Conservation (phyloP, 2,797 vertebrate genomes). For the Chromobotia macracanthus region DNA sequence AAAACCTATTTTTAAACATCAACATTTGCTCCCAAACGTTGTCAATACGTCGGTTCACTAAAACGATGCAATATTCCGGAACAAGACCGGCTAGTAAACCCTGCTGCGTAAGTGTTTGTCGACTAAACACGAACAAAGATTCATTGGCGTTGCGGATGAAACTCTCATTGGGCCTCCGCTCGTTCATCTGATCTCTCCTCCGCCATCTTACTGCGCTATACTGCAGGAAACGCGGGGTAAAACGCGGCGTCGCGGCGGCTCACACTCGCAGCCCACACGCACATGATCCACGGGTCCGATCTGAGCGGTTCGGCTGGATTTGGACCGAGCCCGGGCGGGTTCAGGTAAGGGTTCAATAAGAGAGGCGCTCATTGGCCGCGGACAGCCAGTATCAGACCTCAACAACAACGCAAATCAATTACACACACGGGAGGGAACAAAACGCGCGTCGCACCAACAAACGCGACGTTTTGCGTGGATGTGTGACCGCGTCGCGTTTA, state of each 20-base stretch:
- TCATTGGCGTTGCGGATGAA: neutral
- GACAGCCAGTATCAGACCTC: constrained; percentile 78
- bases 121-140: neutral
- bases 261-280: neutral
- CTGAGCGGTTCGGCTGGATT: constrained; percentile 52
- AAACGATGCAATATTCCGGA: neutral
- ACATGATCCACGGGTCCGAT: constrained; percentile 12
- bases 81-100: neutral
- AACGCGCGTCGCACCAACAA: neutral
- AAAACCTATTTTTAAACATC: neutral
- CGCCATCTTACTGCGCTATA: constrained; percentile 76
- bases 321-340: constrained; percentile 48
- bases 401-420: constrained; percentile 67
- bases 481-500: too few species aligned
- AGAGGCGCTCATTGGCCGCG: constrained; percentile 81
- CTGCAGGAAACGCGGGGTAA: constrained; percentile 56
- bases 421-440: constrained; percentile 48
- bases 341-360: constrained; percentile 83
- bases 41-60: neutral
- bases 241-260: neutral
- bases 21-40: neutral
- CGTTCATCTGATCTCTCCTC: constrained; percentile 12
- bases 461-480: neutral
- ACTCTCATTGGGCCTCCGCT: neutral
- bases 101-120: neutral